These are phyloP conservation scores for Malurus melanocephalus DNA, from an alignment of 2,113 vertebrate species.

Conservation along the genomic window DNA sequence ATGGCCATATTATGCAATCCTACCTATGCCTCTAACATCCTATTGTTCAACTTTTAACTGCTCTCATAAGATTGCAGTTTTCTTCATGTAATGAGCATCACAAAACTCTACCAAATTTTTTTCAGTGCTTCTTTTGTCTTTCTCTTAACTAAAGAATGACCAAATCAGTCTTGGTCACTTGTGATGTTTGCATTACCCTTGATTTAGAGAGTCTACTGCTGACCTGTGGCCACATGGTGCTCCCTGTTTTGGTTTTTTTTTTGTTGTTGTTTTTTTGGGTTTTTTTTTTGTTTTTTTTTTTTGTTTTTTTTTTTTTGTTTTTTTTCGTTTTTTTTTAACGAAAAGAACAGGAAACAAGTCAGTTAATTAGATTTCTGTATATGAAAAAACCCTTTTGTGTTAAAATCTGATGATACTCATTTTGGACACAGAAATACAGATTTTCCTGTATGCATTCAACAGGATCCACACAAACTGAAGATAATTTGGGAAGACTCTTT, in stretches of 20 bases:
- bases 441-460: background rate
- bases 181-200: background rate
- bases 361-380: background rate
- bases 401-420: background rate
- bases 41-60: background rate
- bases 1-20: background rate
- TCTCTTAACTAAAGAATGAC: background rate
- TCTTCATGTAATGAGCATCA: background rate
- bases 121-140: background rate
- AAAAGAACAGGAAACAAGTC: background rate
- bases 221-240: no score
- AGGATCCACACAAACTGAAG: background rate
- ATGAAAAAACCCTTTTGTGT: background rate
- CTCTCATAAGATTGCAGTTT: background rate
- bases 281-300: no score
- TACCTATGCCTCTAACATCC: background rate
- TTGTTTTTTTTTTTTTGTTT: no score
- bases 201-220: background rate
- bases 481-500: background rate
- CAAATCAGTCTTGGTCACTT: background rate
- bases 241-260: background rate
- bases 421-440: background rate
- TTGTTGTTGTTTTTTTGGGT: no score
- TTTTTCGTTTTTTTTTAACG: background rate
- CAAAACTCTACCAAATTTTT: background rate